Evolutionary conservation across 2,888 invertebrate species (phyloP), one percentile per base, ranked within the genome.

Genomic region (Ectropis crepuscularia): DNA sequence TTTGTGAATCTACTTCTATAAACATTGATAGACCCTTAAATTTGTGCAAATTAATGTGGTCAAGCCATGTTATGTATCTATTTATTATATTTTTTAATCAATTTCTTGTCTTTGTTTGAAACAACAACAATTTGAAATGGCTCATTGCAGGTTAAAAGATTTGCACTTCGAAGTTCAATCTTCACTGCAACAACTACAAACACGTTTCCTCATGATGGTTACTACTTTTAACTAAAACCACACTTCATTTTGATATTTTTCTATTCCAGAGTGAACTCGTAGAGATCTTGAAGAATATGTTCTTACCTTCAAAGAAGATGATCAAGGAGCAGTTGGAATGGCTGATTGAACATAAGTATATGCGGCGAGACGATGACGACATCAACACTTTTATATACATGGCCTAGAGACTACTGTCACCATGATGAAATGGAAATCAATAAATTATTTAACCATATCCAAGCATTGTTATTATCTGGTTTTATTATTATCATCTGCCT

Each of bases 271-370:
- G 98, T 61, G 99, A 99, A 93, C 94, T 99, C 64, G 97, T 99
- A 12, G 99, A 99, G 91, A 99, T 99, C 83, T 93, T 99, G 77
- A 99, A 99, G 92, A 99, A 99, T 85, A 99, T 99, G 99, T 99
- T 99, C 94, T 93, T 99, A 82, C 99, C 99, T 37, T 98, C 98
- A 69, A 99, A 99, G 90, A 99, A 99, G 91, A 98, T 99, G 97
- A 99, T 99, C 77, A 99, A 99, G 90, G 99, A 99, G 90, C 99
- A 99, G 91, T 95, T 99, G 57, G 99, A 99, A 89, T 99, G 99
- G 99, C 95, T 99, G 49, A 99, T 99, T 72, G 99, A 99, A 91
- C 98, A 99, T 89, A 98, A 98, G 88, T 99, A 99, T 88, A 99
- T 99, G 96, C 94, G 95, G 67, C 95, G 99, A 74, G 99, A 99